These are phyloP conservation scores for Empidonax traillii DNA, from an alignment of 2,113 vertebrate species.

Conservation along the genomic window DNA sequence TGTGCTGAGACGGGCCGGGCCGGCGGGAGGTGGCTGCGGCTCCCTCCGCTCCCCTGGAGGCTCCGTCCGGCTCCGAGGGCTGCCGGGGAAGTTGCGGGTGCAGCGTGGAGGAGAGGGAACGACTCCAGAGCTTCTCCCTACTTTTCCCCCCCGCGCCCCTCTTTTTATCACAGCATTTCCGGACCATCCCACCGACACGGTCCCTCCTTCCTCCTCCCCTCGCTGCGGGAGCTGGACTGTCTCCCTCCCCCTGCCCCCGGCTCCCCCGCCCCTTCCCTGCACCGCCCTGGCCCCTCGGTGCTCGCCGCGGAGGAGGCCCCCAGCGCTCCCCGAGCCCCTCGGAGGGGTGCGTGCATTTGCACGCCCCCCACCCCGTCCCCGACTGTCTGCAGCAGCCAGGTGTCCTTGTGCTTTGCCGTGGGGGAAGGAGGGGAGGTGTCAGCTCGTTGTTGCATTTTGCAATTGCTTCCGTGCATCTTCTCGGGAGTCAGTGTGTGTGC, in stretches of 20 bases:
- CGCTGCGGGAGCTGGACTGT: background rate
- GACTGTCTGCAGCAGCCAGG: background rate
- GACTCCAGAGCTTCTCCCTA: background rate
- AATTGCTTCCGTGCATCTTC: background rate
- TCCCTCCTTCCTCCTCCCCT: conserved; percentile 53
- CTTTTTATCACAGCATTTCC: conserved; percentile 69
- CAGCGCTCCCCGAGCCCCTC: accelerated
- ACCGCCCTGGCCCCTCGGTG: background rate
- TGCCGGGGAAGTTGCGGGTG: background rate
- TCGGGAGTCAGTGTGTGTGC: background rate
- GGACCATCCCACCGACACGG: conserved; percentile 63
- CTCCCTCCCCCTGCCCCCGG: background rate
- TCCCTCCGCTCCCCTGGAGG: background rate
- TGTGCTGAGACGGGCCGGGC: background rate
- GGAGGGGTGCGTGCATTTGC: background rate
- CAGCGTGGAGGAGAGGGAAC: background rate
- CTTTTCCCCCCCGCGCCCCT: conserved; percentile 31
- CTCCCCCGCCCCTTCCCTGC: background rate
- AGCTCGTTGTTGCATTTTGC: background rate
- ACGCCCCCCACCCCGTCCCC: background rate
- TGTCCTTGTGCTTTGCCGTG: background rate
- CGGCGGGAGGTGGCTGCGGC: background rate
- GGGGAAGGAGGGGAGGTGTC: background rate
- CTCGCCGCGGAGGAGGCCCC: background rate
- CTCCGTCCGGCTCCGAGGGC: background rate